Conservation (phyloP, 2,888 invertebrate genomes). For the Galerucella nymphaeae region DNA sequence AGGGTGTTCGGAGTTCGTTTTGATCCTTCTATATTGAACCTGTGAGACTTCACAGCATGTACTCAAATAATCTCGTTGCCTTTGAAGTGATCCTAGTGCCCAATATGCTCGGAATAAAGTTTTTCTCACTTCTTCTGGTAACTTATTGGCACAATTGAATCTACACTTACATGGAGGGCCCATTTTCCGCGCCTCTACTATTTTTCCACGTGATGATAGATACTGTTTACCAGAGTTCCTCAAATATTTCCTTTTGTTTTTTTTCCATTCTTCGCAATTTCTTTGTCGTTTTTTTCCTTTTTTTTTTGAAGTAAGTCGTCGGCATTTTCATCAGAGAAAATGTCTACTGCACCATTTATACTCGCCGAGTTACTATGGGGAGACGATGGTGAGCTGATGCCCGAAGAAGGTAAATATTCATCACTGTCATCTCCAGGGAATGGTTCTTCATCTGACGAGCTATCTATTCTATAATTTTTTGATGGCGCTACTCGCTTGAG, state of each 20-base stretch:
- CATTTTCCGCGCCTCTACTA: constrained; percentile 22
- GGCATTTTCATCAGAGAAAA: constrained; percentile 16
- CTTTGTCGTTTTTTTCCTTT: neutral
- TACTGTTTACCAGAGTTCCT: constrained; percentile 8
- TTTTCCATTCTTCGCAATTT: neutral
- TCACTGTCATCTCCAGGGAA: constrained; percentile 24
- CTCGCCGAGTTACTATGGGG: constrained; percentile 16
- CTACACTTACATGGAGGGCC: constrained; percentile 19
- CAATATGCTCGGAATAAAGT: neutral
- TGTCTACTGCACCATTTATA: constrained; percentile 17
- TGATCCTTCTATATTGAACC: too few species aligned
- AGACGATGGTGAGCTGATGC: too few species aligned
- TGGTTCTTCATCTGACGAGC: constrained; percentile 28
- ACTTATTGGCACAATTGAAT: constrained; percentile 18
- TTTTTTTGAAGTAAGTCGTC: constrained; percentile 5
- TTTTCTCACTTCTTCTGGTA: constrained; percentile 14
- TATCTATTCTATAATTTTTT: constrained; percentile 5
- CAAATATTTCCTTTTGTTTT: constrained; percentile 9
- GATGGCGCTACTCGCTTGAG: neutral
- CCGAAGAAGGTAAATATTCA: too few species aligned
- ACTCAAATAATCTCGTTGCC: too few species aligned
- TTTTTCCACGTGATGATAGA: constrained; percentile 13
- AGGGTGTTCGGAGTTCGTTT: too few species aligned
- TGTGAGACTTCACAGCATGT: too few species aligned
- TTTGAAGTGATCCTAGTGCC: too few species aligned